phyloP scores from a whole-genome alignment of 2,797 vertebrate genomes.

The Neosilurus mollespiculum region DNA sequence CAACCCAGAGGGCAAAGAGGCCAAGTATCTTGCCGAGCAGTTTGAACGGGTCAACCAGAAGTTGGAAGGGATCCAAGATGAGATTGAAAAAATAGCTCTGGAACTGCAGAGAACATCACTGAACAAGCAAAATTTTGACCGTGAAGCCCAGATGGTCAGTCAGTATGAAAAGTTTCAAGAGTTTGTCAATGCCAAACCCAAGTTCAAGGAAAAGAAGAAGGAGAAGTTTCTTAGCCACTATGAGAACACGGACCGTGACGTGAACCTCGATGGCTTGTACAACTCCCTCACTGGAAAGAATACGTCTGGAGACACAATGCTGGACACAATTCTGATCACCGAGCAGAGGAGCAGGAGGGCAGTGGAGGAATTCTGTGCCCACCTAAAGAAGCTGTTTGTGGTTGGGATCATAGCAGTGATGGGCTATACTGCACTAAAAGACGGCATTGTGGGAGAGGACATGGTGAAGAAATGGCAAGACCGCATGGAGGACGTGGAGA shows the following conservation, averaged over 20 bases:
- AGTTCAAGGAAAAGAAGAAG: conserved; percentile 75
- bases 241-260: conserved; percentile 70
- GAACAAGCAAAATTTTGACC: conserved; percentile 79
- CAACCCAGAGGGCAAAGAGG: conserved; percentile 76
- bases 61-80: conserved; percentile 71
- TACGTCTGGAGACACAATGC: conserved; percentile 66
- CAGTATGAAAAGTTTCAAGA: conserved; percentile 81
- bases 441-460: conserved; percentile 66
- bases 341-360: conserved; percentile 71
- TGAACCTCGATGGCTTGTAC: conserved; percentile 77
- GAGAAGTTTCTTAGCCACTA: conserved; percentile 76
- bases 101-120: conserved; percentile 69
- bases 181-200: conserved; percentile 74
- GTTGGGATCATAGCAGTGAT: conserved; percentile 77
- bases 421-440: conserved; percentile 73
- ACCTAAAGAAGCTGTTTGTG: conserved; percentile 78
- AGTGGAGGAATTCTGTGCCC: conserved; percentile 78
- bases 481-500: conserved; percentile 76
- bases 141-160: conserved; percentile 75
- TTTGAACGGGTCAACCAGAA: conserved; percentile 73
- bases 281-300: conserved; percentile 71
- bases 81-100: conserved; percentile 68
- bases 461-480: conserved; percentile 76
- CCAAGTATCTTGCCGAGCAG: conserved; percentile 72
- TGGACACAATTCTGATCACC: conserved; percentile 68